Percentiles rank a stretch among this genome's conserved stretches.
phyloP scores from a whole-genome alignment of 2,888 invertebrate species.

The Nymphalis polychloros region DNA sequence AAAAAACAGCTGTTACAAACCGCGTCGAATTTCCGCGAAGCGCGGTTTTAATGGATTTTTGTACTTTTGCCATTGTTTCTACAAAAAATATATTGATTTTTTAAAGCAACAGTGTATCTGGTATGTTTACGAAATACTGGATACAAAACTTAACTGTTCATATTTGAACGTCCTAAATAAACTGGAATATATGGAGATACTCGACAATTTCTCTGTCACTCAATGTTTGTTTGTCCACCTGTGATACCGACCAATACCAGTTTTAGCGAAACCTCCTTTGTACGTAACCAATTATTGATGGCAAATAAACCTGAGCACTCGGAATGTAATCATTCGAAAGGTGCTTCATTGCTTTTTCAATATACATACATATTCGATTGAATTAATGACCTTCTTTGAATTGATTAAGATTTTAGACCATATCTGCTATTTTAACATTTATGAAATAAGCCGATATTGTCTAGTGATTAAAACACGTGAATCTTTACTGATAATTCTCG shows the following conservation, averaged over 20 bases:
- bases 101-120: background rate
- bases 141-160: constrained; percentile 15
- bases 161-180: constrained; percentile 40
- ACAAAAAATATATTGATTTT: constrained; percentile 2
- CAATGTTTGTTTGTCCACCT: constrained; percentile 39
- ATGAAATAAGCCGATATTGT: no score
- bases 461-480: no score
- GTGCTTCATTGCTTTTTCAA: no score
- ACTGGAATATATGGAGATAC: constrained; percentile 33
- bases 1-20: constrained; percentile 1
- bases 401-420: no score
- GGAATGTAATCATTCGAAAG: no score
- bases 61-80: background rate
- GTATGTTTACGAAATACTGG: background rate
- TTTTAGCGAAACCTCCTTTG: background rate
- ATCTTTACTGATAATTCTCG: no score
- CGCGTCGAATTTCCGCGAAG: background rate
- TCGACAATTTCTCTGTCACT: constrained; percentile 31
- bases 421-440: no score
- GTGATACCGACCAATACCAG: constrained; percentile 14
- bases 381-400: no score
- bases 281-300: background rate
- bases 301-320: background rate
- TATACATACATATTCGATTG: no score
- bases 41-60: background rate